phyloP scores from a whole-genome alignment of 2,888 invertebrate genomes.

The Charanyca ferruginea region DNA sequence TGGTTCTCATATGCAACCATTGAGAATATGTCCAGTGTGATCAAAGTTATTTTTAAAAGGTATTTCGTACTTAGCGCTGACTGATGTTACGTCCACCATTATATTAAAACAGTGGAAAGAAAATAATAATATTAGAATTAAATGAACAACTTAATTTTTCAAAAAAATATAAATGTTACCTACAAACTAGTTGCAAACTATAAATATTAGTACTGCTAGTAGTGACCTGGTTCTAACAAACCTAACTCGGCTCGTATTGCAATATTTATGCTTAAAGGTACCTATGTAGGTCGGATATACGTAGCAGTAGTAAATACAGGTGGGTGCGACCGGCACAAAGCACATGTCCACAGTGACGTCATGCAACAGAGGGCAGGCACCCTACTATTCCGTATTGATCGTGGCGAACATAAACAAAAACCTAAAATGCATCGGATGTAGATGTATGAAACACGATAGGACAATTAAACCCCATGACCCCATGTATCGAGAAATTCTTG shows the following conservation, averaged over 20 bases:
- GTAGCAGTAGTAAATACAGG: slow-evolving; percentile 49
- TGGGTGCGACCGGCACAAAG: slow-evolving; percentile 62
- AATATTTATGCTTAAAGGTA: slow-evolving; percentile 53
- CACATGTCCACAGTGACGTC: slow-evolving; percentile 67
- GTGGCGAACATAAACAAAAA: slow-evolving; percentile 36
- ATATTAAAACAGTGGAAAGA: not conserved
- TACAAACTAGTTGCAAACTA: slow-evolving; percentile 43
- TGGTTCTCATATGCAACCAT: slow-evolving; percentile 46
- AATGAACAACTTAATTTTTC: too few species aligned
- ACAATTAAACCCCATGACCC: not conserved
- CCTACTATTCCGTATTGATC: slow-evolving; percentile 67
- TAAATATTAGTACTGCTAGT: too few species aligned
- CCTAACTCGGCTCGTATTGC: slow-evolving; percentile 51
- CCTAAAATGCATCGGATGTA: slow-evolving; percentile 11
- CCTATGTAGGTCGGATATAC: not conserved
- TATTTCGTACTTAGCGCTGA: too few species aligned
- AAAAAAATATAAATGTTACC: slow-evolving; percentile 10
- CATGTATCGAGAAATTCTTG: not conserved
- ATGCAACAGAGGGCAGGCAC: slow-evolving; percentile 70
- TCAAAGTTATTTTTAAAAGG: not conserved
- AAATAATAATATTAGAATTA: not conserved
- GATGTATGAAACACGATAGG: not conserved
- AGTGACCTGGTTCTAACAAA: slow-evolving; percentile 63
- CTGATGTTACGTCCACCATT: too few species aligned
- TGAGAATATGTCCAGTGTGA: slow-evolving; percentile 18